phyloP scores from a whole-genome alignment of 1,140 invertebrate species.

The Wasmannia auropunctata region DNA sequence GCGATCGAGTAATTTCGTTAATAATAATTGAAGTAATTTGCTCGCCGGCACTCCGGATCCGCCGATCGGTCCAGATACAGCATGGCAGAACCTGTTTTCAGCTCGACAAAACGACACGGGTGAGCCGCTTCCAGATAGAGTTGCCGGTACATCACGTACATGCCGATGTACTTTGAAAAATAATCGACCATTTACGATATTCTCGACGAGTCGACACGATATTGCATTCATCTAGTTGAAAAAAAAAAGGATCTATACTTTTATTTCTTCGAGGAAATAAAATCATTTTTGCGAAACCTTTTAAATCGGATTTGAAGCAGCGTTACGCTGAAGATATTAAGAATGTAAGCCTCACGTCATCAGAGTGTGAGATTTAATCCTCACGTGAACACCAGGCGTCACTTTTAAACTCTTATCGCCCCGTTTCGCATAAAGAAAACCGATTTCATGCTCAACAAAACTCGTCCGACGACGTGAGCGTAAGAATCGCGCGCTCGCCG shows the following conservation, averaged over 20 bases:
- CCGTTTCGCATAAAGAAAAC: background rate
- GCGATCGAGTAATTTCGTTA: constrained; percentile 61
- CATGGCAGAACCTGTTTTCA: constrained; percentile 44
- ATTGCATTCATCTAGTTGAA: background rate
- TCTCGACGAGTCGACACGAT: background rate
- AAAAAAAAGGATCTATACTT: background rate
- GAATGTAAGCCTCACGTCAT: background rate
- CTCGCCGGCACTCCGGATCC: constrained; percentile 49
- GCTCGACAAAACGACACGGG: constrained; percentile 44
- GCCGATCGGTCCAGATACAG: constrained; percentile 41
- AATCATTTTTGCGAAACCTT: background rate
- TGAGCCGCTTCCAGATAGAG: constrained; percentile 27
- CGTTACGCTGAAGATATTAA: background rate
- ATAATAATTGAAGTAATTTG: constrained; percentile 62
- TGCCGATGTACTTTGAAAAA: constrained; percentile 31
- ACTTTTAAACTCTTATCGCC: background rate
- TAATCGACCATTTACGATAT: constrained; percentile 33
- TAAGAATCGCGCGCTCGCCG: constrained; percentile 20
- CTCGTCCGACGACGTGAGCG: background rate
- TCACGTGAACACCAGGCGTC: background rate
- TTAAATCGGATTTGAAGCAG: background rate
- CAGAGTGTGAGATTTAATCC: background rate
- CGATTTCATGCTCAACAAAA: constrained; percentile 26
- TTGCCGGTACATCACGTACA: constrained; percentile 50
- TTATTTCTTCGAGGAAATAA: background rate